Conservation (phyloP, 1,140 invertebrate species). For the Monomorium pharaonis region DNA sequence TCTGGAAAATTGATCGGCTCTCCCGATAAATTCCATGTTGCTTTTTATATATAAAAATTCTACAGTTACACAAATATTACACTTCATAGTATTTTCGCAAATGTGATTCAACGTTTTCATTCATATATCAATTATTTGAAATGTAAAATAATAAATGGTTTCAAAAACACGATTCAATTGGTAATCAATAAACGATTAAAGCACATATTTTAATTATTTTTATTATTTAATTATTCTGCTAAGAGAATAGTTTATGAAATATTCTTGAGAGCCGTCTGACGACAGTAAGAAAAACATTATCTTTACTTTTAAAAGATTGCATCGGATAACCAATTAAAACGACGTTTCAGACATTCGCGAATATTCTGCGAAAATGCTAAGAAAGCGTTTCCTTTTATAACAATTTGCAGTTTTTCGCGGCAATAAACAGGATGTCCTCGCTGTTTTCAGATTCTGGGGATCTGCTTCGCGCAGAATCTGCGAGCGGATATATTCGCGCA, state of each 20-base stretch:
- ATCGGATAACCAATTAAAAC: not conserved
- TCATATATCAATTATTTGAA: not conserved
- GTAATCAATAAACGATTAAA: not conserved
- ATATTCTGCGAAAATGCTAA: slow-evolving; percentile 21
- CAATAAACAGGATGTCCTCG: slow-evolving; percentile 46
- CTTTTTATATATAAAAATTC: not conserved
- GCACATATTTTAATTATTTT: too few species aligned
- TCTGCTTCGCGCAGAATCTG: slow-evolving; percentile 98
- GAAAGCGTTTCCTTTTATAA: not conserved
- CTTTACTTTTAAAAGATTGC: not conserved
- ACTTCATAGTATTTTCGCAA: slow-evolving; percentile 11
- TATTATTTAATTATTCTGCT: not conserved
- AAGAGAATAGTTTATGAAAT: not conserved
- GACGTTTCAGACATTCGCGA: not conserved
- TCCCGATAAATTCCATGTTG: not conserved
- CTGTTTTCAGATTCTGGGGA: slow-evolving; percentile 95
- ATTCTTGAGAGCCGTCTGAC: not conserved
- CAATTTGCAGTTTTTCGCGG: not conserved
- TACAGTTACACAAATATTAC: not conserved
- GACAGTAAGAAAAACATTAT: not conserved
- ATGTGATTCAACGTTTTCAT: not conserved
- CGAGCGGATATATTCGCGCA: slow-evolving; percentile 98
- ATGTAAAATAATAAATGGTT: not conserved
- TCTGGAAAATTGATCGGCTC: not conserved
- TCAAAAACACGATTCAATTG: not conserved